Evolutionary conservation across 1,140 invertebrate species (phyloP).

Genomic region (Hyles vespertilio): DNA sequence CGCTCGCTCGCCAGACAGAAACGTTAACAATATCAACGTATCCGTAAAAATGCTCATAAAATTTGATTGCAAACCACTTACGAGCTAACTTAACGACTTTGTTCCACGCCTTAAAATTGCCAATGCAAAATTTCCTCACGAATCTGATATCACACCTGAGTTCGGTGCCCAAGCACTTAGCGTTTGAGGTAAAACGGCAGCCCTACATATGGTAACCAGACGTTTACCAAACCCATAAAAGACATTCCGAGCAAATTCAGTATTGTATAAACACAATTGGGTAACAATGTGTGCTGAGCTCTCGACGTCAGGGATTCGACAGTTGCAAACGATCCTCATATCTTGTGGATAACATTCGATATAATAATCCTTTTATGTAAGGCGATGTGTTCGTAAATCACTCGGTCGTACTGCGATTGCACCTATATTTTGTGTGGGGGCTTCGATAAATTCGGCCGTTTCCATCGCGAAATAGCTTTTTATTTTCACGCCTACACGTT

Average conservation of each 20-base stretch:
- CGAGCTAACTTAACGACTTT: no score
- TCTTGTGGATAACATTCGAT: conserved; percentile 20
- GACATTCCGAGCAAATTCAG: conserved; percentile 1
- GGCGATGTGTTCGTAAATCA: conserved; percentile 42
- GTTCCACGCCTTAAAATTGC: no score
- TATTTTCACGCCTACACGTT: conserved; percentile 47
- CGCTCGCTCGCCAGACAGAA: no score
- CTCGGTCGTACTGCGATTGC: conserved; percentile 30
- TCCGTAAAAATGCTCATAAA: no score
- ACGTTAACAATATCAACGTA: no score
- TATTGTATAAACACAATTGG: conserved; percentile 3
- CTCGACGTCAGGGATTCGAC: conserved; percentile 9
- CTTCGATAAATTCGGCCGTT: conserved; percentile 44
- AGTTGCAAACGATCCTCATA: conserved; percentile 19
- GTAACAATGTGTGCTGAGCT: conserved; percentile 19
- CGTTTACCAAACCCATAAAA: background rate
- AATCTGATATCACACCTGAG: background rate
- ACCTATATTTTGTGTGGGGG: conserved; percentile 44
- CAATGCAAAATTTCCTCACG: no score
- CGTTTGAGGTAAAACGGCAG: no score
- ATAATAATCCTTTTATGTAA: conserved; percentile 50
- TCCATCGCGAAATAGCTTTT: conserved; percentile 47
- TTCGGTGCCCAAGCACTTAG: background rate
- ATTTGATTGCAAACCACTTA: no score
- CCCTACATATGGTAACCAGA: no score